Evolutionary conservation across 2,797 vertebrate species (phyloP).

Genomic region (Microtus obscurus): DNA sequence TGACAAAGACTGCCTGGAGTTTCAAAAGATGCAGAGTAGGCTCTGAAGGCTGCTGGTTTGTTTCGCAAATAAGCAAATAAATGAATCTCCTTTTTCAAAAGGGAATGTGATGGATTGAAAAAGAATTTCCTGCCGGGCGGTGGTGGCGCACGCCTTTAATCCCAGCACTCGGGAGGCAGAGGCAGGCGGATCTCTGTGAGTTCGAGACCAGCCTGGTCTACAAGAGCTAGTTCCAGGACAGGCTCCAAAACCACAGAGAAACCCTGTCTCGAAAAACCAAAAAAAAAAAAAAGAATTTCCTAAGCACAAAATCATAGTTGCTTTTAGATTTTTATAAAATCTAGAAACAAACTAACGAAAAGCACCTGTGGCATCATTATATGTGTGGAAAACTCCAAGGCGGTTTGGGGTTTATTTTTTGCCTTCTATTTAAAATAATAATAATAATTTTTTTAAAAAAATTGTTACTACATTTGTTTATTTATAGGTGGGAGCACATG

Average conservation of each 20-base stretch:
- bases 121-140: too few species aligned
- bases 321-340: conserved; percentile 65
- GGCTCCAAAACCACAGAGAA: too few species aligned
- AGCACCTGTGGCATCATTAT: conserved; percentile 18
- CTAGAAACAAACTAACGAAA: neutral
- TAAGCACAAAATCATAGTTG: conserved; percentile 15
- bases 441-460: neutral
- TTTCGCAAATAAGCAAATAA: conserved; percentile 49
- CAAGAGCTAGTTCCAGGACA: too few species aligned
- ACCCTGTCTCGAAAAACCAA: too few species aligned
- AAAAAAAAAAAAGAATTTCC: neutral
- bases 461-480: neutral
- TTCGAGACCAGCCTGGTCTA: too few species aligned
- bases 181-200: too few species aligned
- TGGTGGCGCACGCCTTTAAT: too few species aligned
- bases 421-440: neutral
- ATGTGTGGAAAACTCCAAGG: neutral
- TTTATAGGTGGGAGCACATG: neutral
- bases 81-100: neutral
- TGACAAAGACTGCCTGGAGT: conserved; percentile 67
- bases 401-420: neutral
- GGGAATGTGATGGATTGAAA: conserved; percentile 26
- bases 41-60: conserved; percentile 41
- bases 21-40: conserved; percentile 59
- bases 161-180: too few species aligned